phyloP scores from a whole-genome alignment of 2,113 vertebrate genomes.

The Anolis sagrei region DNA sequence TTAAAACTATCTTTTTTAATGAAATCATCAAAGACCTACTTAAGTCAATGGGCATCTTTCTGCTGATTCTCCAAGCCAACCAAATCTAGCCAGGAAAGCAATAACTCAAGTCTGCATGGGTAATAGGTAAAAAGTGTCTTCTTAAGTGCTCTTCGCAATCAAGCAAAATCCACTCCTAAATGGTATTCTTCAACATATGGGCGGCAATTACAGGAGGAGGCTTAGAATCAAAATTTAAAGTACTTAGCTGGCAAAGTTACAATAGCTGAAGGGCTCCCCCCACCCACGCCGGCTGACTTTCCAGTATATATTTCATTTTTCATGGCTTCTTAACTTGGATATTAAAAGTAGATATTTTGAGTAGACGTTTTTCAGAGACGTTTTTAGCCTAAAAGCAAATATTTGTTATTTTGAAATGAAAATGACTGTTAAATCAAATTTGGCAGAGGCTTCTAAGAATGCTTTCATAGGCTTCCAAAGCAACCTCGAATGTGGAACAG shows the following conservation, averaged over 20 bases:
- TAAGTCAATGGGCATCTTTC: slow-evolving; percentile 50
- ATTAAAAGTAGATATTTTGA: slow-evolving; percentile 55
- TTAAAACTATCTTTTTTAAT: slow-evolving; percentile 53
- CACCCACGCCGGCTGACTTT: slow-evolving; percentile 16
- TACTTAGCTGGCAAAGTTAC: slow-evolving; percentile 47
- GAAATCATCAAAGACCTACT: slow-evolving; percentile 42
- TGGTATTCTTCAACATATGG: slow-evolving; percentile 51
- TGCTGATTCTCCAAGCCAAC: slow-evolving; percentile 41
- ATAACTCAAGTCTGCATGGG: slow-evolving; percentile 43
- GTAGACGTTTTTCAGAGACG: slow-evolving; percentile 67
- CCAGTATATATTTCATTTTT: slow-evolving; percentile 52
- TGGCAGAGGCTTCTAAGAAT: slow-evolving; percentile 54
- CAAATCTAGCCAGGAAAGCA: slow-evolving; percentile 54
- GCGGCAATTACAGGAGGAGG: slow-evolving; percentile 68
- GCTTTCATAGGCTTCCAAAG: slow-evolving; percentile 23
- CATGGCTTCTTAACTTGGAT: slow-evolving; percentile 54
- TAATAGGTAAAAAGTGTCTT: slow-evolving; percentile 59
- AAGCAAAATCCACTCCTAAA: slow-evolving; percentile 63
- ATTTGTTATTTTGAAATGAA: slow-evolving; percentile 72
- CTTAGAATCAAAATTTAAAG: slow-evolving; percentile 55
- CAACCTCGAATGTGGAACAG: slow-evolving; percentile 15
- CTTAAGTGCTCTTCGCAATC: slow-evolving; percentile 70
- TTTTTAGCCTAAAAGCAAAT: slow-evolving; percentile 69
- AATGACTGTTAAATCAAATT: slow-evolving; percentile 56
- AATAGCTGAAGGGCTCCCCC: slow-evolving; percentile 37